Evolutionary conservation across 2,797 vertebrate genomes (phyloP), one percentile per base, ranked within the genome.

Genomic region (Acipenser oxyrinchus): DNA sequence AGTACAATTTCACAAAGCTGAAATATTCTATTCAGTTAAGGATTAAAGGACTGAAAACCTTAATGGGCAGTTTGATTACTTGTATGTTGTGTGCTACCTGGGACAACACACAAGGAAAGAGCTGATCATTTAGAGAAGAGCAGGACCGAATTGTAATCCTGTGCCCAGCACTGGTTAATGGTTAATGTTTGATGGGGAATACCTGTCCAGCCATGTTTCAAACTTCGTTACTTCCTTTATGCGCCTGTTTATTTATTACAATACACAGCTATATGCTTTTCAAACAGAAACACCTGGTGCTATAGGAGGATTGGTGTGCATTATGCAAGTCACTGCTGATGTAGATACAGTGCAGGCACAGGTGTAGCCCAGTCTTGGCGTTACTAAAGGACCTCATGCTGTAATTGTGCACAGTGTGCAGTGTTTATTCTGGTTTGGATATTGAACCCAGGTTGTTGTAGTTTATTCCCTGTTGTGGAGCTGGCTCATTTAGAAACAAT

Each of bases 181-280:
- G 69, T 78, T 70, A 75, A 75, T 82, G 73, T 82, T 79, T 80
- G 65, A 79, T 76, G 62, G 15, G 67, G 6, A 51, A n/a, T 49
- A 49, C 13, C 7, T 49, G 37, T n/a, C 55, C 55, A 58, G 55
- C 55, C 49, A 63, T 52, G 48, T 7, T 49, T 13, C 49, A 37
- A 37, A 37, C 37, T 37, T 5, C n/a, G n/a, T n/a, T 37, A 37
- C 37, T 37, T 4, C 23, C 8, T 12, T 62, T 53, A 51, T 52
- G 53, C 37, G 66, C 11, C 53, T 48, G 7, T 66, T 49, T 71
- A 51, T 68, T 37, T 37, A 58, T 7, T 11, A 37, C 48, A 53
- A 10, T 50, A 57, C 77, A 58, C 7, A 10, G 71, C 69, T 73
- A 72, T 69, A 75, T 68, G 37, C 55, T 73, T 72, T 69, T 76